Percentiles rank a stretch among this genome's conserved stretches.
These are phyloP conservation scores for Stegana nigrithorax DNA, from an alignment of 2,888 invertebrate genomes.

Conservation along the genomic window DNA sequence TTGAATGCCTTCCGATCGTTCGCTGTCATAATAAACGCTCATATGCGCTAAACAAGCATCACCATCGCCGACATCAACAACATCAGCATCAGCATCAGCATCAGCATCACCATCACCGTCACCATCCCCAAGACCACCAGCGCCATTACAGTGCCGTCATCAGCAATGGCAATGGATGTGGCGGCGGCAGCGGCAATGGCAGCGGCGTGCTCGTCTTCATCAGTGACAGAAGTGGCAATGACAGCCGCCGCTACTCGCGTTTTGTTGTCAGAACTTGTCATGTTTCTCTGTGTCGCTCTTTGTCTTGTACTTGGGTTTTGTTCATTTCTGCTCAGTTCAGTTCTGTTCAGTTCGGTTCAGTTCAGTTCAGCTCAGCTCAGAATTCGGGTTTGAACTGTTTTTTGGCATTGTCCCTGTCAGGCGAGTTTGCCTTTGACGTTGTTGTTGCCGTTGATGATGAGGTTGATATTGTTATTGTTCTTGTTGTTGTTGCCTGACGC, in stretches of 20 bases:
- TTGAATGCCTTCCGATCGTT: neutral
- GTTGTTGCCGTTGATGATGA: neutral
- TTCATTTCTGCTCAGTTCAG: neutral
- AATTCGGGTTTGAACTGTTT: neutral
- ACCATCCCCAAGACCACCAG: neutral
- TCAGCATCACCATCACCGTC: neutral
- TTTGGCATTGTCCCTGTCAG: conserved; percentile 13
- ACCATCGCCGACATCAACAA: neutral
- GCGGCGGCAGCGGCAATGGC: neutral
- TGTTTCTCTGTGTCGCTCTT: neutral
- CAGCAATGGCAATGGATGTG: too few species aligned
- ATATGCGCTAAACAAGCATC: conserved; percentile 4
- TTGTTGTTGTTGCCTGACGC: conserved; percentile 2
- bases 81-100: neutral
- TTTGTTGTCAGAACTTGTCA: conserved; percentile 17
- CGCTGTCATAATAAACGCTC: conserved; percentile 13
- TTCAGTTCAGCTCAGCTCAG: neutral
- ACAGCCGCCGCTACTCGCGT: neutral
- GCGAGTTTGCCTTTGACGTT: neutral
- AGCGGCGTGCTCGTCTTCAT: too few species aligned
- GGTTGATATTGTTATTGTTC: neutral
- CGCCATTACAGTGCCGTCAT: neutral
- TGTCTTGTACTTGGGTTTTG: conserved; percentile 10
- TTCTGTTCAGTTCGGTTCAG: neutral
- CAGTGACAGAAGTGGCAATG: neutral